Base-by-base conservation (phyloP, 2,113 vertebrate species). In the Ciconia stormi region DNA sequence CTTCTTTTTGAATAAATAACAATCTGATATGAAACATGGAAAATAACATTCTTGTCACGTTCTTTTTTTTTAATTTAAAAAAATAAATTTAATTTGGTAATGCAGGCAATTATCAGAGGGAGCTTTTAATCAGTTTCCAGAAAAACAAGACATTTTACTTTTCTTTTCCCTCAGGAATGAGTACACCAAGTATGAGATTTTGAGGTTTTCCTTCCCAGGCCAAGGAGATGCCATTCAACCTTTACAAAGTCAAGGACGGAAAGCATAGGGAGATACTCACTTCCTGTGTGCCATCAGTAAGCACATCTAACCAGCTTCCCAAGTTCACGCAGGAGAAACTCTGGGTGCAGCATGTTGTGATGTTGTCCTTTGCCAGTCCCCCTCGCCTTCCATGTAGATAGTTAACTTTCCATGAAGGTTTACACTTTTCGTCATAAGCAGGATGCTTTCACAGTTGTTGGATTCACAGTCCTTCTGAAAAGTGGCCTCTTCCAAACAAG, bases 331-430 rank as follows among this genome's bases (percentile, higher is more conserved):
- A 49, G 56, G 13, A 53, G 34, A 87, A 77, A 27, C 32, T n/a
- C 7, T 47, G 62, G 36, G n/a, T 4, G 8, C 0, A 1, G 30
- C 32, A 36, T 2, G 0, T 25, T 87, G 44, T 69, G 26, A 20
- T n/a, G 10, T 69, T 36, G 4, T 13, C 23, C 30, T 8, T n/a
- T 50, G 23, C 23, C 36, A 20, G 25, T 21, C 26, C 25, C 10
- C 36, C 36, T 42, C 25, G 32, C 23, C 40, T 72, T 56, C n/a
- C 49, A 19, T 32, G 13, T 21, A 46, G 44, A 38, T 38, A 46
- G 5, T 62, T 77, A 65, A 50, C 17, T 61, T 73, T 47, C 8
- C 38, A 38, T 38, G 38, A 38, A 38, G 38, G 38, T 38, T 38
- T 38, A 38, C 38, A 38, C 38, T 38, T 38, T 38, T 38, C 38